Conservation (phyloP, 2,888 invertebrate genomes). For the Chironomus riparius region DNA sequence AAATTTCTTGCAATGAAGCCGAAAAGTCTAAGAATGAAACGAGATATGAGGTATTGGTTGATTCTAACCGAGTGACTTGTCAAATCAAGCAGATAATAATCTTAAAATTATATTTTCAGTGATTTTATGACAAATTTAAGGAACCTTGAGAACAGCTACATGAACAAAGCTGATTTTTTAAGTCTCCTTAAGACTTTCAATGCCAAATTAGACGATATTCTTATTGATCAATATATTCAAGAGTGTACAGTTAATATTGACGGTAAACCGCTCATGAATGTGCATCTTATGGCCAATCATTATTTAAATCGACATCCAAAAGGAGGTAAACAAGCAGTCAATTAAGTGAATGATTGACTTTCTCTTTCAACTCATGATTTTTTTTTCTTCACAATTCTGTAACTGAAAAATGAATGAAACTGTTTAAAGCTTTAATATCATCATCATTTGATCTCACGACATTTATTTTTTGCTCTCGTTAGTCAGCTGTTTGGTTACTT, state of each 20-base stretch:
- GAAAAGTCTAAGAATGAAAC: constrained; percentile 19
- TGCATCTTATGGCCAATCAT: constrained; percentile 19
- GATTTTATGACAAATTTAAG: background rate
- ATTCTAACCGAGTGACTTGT: too few relatives aligned
- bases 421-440: too few relatives aligned
- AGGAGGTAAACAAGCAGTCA: too few relatives aligned
- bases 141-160: background rate
- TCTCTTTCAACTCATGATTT: too few relatives aligned
- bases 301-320: constrained; percentile 1
- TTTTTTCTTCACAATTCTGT: too few relatives aligned
- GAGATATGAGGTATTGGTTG: constrained; percentile 15
- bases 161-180: background rate
- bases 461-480: too few relatives aligned
- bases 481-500: too few relatives aligned
- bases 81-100: background rate
- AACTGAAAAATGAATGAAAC: too few relatives aligned
- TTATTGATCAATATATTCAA: background rate
- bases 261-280: background rate
- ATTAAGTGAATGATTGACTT: too few relatives aligned
- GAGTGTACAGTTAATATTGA: background rate
- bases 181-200: background rate
- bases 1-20: constrained; percentile 29
- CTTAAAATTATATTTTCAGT: background rate
- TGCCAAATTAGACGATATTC: background rate
- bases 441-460: too few relatives aligned